These are phyloP conservation scores for Agonopterix arenella DNA, from an alignment of 2,888 invertebrate genomes.

Conservation along the genomic window DNA sequence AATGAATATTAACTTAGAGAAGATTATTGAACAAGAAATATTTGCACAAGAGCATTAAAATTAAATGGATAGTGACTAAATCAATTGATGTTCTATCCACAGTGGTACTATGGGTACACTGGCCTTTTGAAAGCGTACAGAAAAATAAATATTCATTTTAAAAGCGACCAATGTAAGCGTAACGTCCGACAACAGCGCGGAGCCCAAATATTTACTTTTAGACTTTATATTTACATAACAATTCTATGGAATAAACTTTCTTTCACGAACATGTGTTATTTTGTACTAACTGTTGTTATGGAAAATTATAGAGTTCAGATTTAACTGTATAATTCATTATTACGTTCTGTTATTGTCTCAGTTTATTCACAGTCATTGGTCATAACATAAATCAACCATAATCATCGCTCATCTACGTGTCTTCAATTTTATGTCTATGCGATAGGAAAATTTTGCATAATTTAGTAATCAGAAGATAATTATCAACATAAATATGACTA, in stretches of 20 bases:
- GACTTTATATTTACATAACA: slow-evolving; percentile 52
- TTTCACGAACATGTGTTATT: slow-evolving; percentile 26
- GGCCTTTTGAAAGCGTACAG: slow-evolving; percentile 31
- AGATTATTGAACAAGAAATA: neutral
- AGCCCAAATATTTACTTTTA: slow-evolving; percentile 49
- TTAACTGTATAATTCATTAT: too few species aligned
- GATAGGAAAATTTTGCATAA: neutral
- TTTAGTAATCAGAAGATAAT: neutral
- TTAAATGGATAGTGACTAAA: slow-evolving; percentile 10
- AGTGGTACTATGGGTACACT: slow-evolving; percentile 1
- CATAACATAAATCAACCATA: too few species aligned
- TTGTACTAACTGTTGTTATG: too few species aligned
- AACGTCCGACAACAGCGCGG: slow-evolving; percentile 42
- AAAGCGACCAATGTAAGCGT: slow-evolving; percentile 49
- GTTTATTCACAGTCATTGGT: too few species aligned
- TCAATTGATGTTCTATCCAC: slow-evolving; percentile 3
- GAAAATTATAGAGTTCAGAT: too few species aligned
- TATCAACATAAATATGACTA: neutral
- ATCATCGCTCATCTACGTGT: neutral
- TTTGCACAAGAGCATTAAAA: neutral
- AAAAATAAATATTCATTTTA: slow-evolving; percentile 51
- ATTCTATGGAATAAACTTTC: slow-evolving; percentile 48
- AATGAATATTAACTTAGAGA: too few species aligned
- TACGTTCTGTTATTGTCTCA: too few species aligned
- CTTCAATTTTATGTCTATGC: neutral